Evolutionary conservation across 2,888 invertebrate genomes (phyloP), one percentile per base, ranked within the genome.

Genomic region (Pseudoips prasinana): DNA sequence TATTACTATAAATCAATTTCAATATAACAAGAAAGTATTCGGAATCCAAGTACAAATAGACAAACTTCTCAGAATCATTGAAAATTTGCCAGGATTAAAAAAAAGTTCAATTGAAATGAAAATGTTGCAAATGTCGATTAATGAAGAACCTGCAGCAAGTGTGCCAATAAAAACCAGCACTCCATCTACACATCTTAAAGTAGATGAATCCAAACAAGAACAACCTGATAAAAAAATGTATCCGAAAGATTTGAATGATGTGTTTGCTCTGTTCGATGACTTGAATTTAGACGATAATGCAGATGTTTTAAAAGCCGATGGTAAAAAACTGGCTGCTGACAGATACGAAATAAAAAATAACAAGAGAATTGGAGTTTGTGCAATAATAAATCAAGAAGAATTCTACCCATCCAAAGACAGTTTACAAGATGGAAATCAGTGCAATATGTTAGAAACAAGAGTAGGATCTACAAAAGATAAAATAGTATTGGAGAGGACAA

Each of bases 311-410:
- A 73, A 77, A 58, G 66, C 80, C 7, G 85, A 86, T 31, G 71
- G 64, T 3, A 68, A 50, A 37, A 43, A 40, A 20, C 22, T 55
- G 5, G 40, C 29, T 17, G 63, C 51, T 24, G 69, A 74, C 42
- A 50, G 58, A 10, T 88, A 85, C 59, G 39, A 54, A 33, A 85
- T 88, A 14, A 77, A 73, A 43, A 73, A 81, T 41, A 52, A 58
- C n/a, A 57, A 72, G 7, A 69, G 71, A 41, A 42, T 85, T 39
- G 88, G 88, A 19, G 49, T 86, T 3, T 87, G 87, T 48, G 69
- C 79, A 19, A 81, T 88, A 28, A 79, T 88, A 38, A 88, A 87
- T 53, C 81, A 84, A 53, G 84, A 84, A 58, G 65, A 72, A 14
- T 87, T 87, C 55, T 60, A 82, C 46, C 74, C 81, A 23, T 79